Evolutionary conservation across 1,140 invertebrate genomes (phyloP).

Genomic region (Aphaenogaster rudis): DNA sequence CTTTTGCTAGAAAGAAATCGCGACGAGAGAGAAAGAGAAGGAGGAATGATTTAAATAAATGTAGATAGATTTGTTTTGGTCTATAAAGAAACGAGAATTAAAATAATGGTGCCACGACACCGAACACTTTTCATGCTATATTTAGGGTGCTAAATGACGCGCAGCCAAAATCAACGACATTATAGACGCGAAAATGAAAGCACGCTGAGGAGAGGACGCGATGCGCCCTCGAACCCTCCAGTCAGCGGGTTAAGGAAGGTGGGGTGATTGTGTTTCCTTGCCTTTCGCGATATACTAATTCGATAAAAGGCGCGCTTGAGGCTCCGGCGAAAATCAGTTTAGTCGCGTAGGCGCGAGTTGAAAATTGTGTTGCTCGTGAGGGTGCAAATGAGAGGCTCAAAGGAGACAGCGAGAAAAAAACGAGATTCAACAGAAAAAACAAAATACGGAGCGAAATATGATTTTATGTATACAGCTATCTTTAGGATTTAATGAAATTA

Average conservation of each 20-base stretch:
- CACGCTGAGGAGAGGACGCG: background rate
- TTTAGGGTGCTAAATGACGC: constrained; percentile 47
- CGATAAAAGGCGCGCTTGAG: constrained; percentile 66
- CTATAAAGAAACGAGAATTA: background rate
- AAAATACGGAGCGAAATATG: constrained; percentile 17
- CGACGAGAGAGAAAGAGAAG: background rate
- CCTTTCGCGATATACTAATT: constrained; percentile 74
- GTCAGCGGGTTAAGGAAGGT: constrained; percentile 37
- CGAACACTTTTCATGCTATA: background rate
- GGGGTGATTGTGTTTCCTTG: constrained; percentile 59
- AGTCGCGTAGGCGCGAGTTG: constrained; percentile 69
- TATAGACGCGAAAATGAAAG: constrained; percentile 57
- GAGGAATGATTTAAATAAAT: constrained; percentile 28
- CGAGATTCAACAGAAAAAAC: constrained; percentile 5
- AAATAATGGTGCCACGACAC: background rate
- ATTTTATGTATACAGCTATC: background rate
- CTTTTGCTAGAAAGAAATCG: constrained; percentile 6
- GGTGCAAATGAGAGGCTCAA: constrained; percentile 42
- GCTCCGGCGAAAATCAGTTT: constrained; percentile 77
- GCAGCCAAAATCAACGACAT: constrained; percentile 56
- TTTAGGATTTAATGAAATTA: background rate
- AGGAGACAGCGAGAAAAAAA: constrained; percentile 31
- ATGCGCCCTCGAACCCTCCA: background rate
- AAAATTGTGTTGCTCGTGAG: constrained; percentile 76
- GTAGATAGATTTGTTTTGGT: background rate